Conservation (phyloP, 2,113 vertebrate species). For the Uria aalge region DNA sequence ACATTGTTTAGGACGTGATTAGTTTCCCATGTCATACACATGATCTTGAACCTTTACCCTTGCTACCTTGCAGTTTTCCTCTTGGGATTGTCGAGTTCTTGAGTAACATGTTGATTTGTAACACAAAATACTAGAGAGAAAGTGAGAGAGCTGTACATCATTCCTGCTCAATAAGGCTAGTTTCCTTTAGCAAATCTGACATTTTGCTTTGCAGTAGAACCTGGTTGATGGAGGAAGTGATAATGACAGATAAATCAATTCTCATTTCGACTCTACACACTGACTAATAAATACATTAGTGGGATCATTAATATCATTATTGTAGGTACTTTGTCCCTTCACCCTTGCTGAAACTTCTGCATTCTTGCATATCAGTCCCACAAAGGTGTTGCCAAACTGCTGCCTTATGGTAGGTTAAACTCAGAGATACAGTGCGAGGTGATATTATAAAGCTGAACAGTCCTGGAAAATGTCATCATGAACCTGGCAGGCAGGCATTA, state of each 20-base stretch:
- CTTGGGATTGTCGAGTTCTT: neutral
- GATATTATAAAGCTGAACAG: neutral
- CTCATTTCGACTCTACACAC: neutral
- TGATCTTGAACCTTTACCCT: neutral
- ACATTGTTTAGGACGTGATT: neutral
- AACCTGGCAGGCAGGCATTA: neutral
- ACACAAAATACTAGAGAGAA: neutral
- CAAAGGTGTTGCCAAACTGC: neutral
- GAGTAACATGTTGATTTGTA: neutral
- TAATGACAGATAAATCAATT: neutral
- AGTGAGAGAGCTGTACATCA: neutral
- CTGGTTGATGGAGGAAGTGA: neutral
- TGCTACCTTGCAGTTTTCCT: neutral
- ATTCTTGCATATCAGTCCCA: neutral
- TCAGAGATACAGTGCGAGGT: neutral
- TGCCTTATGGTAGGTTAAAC: neutral
- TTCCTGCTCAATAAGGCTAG: neutral
- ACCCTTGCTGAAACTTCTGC: neutral
- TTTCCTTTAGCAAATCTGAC: neutral
- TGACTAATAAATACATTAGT: slow-evolving; percentile 4
- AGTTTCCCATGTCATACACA: neutral
- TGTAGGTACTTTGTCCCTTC: neutral
- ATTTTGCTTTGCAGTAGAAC: neutral
- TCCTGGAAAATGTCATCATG: neutral
- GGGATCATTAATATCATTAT: neutral